Evolutionary conservation across 2,113 vertebrate genomes (phyloP).

Genomic region (Cyprinodon variegatus): DNA sequence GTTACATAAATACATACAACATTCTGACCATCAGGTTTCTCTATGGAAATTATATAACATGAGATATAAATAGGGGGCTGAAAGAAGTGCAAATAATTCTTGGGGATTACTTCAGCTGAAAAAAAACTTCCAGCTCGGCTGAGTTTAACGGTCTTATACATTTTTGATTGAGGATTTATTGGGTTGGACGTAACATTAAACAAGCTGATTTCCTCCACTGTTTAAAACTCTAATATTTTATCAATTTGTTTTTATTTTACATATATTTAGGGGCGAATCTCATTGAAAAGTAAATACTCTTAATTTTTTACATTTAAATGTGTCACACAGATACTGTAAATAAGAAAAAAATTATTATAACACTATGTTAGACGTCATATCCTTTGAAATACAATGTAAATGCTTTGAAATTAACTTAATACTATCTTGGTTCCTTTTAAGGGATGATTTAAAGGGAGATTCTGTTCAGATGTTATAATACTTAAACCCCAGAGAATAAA

Average conservation of each 20-base stretch:
- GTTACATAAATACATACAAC: neutral
- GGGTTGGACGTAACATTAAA: neutral
- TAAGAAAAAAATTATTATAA: neutral
- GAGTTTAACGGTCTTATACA: neutral
- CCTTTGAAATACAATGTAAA: neutral
- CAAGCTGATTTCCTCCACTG: no score
- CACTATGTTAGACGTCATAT: neutral
- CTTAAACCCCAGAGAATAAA: neutral
- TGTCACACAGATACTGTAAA: no score
- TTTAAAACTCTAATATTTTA: no score
- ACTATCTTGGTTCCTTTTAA: neutral
- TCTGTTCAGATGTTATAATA: neutral
- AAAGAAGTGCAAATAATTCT: neutral
- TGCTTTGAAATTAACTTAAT: neutral
- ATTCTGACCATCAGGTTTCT: neutral
- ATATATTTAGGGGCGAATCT: no score
- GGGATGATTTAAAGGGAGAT: neutral
- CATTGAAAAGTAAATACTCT: no score
- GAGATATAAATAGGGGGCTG: neutral
- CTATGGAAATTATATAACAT: slow-evolving; percentile 2
- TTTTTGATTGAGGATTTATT: neutral
- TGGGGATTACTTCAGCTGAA: neutral
- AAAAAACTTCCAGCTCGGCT: neutral
- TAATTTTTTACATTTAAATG: no score
- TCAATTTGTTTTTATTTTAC: no score